These are phyloP conservation scores for Sebastes nivosus DNA, from an alignment of 2,797 vertebrate genomes.

Conservation along the genomic window DNA sequence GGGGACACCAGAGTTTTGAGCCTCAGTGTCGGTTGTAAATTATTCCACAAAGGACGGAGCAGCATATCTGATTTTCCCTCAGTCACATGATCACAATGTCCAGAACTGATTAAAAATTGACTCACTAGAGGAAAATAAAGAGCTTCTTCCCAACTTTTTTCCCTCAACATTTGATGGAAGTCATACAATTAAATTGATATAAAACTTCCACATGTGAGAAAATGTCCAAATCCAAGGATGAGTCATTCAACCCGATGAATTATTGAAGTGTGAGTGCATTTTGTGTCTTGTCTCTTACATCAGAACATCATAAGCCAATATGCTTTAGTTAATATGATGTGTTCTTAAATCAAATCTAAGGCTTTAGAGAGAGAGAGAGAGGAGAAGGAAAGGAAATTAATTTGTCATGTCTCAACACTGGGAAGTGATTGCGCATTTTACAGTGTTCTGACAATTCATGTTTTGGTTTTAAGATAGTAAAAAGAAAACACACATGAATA, in stretches of 20 bases:
- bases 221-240: background rate
- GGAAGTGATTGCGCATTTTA: background rate
- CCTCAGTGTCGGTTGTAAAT: background rate
- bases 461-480: background rate
- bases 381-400: background rate
- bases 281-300: background rate
- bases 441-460: conserved; percentile 2
- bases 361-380: background rate
- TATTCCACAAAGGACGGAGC: background rate
- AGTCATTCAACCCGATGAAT: background rate
- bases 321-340: background rate
- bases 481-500: conserved; percentile 7
- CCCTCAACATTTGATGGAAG: background rate
- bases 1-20: background rate
- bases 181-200: background rate
- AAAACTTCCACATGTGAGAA: background rate
- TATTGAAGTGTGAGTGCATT: conserved; percentile 1
- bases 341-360: background rate
- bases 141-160: background rate
- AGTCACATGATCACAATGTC: background rate
- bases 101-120: conserved; percentile 3
- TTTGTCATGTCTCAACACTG: conserved; percentile 26
- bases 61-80: background rate
- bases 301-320: background rate
- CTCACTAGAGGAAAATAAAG: background rate